phyloP scores from a whole-genome alignment of 2,113 vertebrate genomes.

The Dermatemys mawii region DNA sequence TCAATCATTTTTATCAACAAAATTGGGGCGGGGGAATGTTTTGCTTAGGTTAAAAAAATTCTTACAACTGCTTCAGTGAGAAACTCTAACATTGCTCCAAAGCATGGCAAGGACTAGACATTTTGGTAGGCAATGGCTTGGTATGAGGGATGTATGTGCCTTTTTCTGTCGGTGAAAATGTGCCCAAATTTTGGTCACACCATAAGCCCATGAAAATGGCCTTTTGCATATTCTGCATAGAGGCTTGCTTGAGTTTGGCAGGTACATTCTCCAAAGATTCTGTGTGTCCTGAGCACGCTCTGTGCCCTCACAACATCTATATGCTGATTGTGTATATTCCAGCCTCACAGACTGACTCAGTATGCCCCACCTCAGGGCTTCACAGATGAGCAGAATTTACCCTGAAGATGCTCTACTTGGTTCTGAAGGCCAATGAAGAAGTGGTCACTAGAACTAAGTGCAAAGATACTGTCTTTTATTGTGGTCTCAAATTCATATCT shows the following conservation, averaged over 20 bases:
- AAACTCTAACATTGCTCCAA: not conserved
- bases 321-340: not conserved
- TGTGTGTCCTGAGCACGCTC: not conserved
- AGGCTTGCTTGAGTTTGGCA: not conserved
- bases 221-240: not conserved
- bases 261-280: not conserved
- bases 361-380: not conserved
- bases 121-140: not conserved
- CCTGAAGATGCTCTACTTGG: not conserved
- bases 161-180: not conserved
- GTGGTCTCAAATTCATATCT: not conserved
- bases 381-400: not conserved
- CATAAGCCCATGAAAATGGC: not conserved
- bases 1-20: not conserved
- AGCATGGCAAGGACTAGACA: not conserved
- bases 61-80: not conserved
- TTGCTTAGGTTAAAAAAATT: not conserved
- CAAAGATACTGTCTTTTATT: not conserved
- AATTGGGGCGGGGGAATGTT: fast-evolving
- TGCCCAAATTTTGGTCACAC: not conserved
- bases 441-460: not conserved
- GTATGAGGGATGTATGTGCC: not conserved
- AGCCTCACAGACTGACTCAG: not conserved
- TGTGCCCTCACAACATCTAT: not conserved
- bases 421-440: not conserved